Base-by-base conservation (phyloP, 2,113 vertebrate species). In the Myrmecophaga tridactyla region DNA sequence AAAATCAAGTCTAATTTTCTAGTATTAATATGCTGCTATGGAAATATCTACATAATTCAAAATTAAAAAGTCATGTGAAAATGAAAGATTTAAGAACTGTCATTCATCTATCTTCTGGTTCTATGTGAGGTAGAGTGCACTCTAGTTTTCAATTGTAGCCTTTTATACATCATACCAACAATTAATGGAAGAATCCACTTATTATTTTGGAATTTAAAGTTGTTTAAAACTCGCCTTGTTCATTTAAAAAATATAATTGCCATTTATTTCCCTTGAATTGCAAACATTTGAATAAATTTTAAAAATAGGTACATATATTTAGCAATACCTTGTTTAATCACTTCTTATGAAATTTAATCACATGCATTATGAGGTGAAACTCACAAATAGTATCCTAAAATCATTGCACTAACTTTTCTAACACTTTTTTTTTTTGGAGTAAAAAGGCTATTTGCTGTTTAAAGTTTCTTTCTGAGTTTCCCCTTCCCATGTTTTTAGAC, bases 51-150 rank as follows among this genome's bases (percentile, higher is more conserved):
- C 9, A 63, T 90, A 69, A 83, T 80, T 41, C 92, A 86, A 94
- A 94, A 89, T 43, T 84, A 86, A 67, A 65, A 77, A 82, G 41
- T 77, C 12, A 58, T 46, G 78, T 67, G n/a, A 92, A 92, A 90
- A 78, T 63, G 27, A 14, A 10, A 73, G 48, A 62, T 86, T 62
- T 89, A 82, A 73, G 83, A 90, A 92, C 41, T 76, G 3, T 51
- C 62, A 48, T 94, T 76, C 11, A 89, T 67, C n/a, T 86, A 4
- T 89, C 48, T 65, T 53, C 53, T 77, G 76, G 70, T 72, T 73
- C 11, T 83, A 94, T 83, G 39, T 80, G 29, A 73, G 21, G 13
- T 27, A 62, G 27, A 88, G 62, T n/a, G 63, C 27, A 77, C 39
- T 72, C 41, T 65, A 25, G 6, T 97, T 86, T 89, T 51, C 20